Percentiles rank a stretch among this genome's conserved stretches.
Evolutionary conservation across 2,113 vertebrate genomes (phyloP).

Genomic region (Cebidichthys violaceus): DNA sequence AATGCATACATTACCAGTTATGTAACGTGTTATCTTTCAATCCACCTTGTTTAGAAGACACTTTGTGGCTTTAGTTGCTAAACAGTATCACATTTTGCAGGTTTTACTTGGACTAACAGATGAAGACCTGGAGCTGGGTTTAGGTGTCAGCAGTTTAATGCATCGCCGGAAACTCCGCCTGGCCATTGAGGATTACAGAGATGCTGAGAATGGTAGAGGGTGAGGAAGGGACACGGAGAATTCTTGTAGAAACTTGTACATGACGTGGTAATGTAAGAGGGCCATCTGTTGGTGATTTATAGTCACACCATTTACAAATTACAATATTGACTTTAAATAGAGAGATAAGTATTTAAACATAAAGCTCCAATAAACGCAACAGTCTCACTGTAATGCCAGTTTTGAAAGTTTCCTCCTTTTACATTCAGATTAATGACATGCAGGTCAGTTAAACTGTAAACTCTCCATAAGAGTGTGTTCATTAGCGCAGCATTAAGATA

Average conservation of each 20-base stretch:
- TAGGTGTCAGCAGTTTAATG: constrained; percentile 88
- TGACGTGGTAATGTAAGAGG: neutral
- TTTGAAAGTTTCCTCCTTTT: neutral
- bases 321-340: neutral
- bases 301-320: constrained; percentile 7
- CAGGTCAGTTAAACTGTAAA: neutral
- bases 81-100: constrained; percentile 68
- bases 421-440: neutral
- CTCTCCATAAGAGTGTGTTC: neutral
- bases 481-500: neutral
- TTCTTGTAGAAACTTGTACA: neutral
- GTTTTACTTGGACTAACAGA: constrained; percentile 89
- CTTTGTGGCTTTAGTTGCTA: neutral
- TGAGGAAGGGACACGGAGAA: constrained; percentile 67
- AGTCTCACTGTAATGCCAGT: no score
- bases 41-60: neutral
- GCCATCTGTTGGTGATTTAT: constrained; percentile 62
- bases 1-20: neutral
- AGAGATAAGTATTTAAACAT: neutral
- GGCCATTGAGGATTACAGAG: constrained; percentile 91
- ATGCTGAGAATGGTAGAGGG: constrained; percentile 87
- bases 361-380: neutral
- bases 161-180: constrained; percentile 89
- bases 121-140: constrained; percentile 88
- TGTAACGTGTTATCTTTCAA: neutral